Base-by-base conservation (phyloP, 2,797 vertebrate genomes). In the Cetoscarus ocellatus region DNA sequence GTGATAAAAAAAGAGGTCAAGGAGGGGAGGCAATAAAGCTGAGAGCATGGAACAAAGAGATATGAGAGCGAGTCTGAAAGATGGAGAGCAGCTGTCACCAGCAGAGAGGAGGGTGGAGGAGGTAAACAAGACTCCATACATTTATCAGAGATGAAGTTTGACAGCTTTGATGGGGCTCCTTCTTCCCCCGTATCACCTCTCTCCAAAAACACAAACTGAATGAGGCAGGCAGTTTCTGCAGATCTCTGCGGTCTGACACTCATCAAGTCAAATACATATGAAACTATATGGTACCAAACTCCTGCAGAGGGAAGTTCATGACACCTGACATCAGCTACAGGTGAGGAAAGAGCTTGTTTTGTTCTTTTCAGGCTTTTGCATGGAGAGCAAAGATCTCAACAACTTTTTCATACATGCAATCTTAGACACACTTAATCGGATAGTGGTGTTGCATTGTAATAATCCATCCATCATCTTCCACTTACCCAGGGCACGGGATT, bases 201-300 rank as follows among this genome's bases (percentile, higher is more conserved):
- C 44, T 56, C 52, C 40, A 45, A 9, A 39, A 13, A 34, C 49
- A 42, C 42, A 14, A 61, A 44, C 17, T 9, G 11, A 39, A 43
- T n/a, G 36, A 40, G 58, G 51, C 58, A 57, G 52, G 50, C 15
- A 58, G 14, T 68, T 14, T 19, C 54, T 49, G 34, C 7, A 8
- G 8, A 43, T 60, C 27, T 10, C 38, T 18, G 39, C 54, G 14
- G 54, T 19, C 38, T 14, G 54, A 8, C 3, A 42, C 17, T 40
- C 1, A 17, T 19, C 48, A 50, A 19, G 18, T 12, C 10, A 7
- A 39, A 27, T 27, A 27, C 27, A 27, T 4, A 27, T 27, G 27
- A 27, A 27, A 27, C 27, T 27, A 27, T 27, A 4, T 27, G 27
- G 27, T 27, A 27, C 27, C 27, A 4, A 27, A 27, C 27, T 27